Evolutionary conservation across 2,888 invertebrate genomes (phyloP), one percentile per base, ranked within the genome.

Genomic region (Philereme vetulata): DNA sequence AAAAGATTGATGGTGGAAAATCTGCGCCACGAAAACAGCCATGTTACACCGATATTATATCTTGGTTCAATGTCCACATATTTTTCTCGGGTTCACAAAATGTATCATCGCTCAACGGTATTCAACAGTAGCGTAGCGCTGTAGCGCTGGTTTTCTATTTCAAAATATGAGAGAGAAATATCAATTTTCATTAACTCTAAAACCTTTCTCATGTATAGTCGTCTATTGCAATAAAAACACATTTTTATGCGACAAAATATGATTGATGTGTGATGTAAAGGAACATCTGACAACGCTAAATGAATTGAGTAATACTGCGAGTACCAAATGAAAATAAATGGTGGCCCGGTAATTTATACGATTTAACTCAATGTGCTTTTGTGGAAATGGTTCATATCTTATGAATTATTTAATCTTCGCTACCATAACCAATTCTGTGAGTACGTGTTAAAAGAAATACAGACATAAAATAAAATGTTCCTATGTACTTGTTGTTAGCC

Each of bases 181-280:
- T 66, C 61, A 67, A 62, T 67, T 53, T 64, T 64, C 50, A 64
- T 68, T 62, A 66, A 46, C 45, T 47, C 58, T 64, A 50, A 65
- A 64, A 63, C 59, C 58, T 32, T 66, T 63, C 49, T 52, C 62
- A 49, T 64, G 66, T 68, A 55, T 44, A 21, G 52, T 36, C 35
- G 7, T 5, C 36, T 44, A 21, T 51, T 44, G 43, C 51, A 60
- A 64, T 60, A 68, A 62, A 62, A 54, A 36, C 49, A 59, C 53
- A 61, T 60, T 65, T 65, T 68, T 58, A 59, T 60, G 51, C 51
- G 51, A 61, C 49, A 60, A 21, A 63, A 68, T 64, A 60, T 64
- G 63, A 66, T 68, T 64, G 62, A 66, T 66, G 55, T 52, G 51
- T 7, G 35, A 49, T 53, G 47, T 45, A n/a, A 56, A 44, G 49